These are phyloP conservation scores for Enteromius mattozi DNA, from an alignment of 2,797 vertebrate genomes.

Conservation along the genomic window DNA sequence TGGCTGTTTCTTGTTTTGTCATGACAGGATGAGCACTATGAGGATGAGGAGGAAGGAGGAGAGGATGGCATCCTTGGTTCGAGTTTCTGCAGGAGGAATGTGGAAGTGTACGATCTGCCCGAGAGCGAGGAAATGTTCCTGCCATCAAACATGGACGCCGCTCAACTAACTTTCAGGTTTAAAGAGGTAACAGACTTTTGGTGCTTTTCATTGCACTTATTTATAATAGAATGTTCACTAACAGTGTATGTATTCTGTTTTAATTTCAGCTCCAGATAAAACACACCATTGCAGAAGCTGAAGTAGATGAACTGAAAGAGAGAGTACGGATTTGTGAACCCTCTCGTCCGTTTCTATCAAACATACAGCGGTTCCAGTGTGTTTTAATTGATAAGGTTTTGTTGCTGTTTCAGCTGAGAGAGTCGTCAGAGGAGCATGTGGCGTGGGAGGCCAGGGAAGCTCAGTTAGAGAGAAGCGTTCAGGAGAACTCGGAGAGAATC, in stretches of 20 bases:
- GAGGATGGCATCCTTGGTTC: slow-evolving; percentile 84
- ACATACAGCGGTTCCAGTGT: neutral
- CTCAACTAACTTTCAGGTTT: slow-evolving; percentile 87
- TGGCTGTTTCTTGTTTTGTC: neutral
- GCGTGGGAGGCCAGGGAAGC: slow-evolving; percentile 82
- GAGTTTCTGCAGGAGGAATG: slow-evolving; percentile 80
- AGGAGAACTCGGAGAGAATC: slow-evolving; percentile 85
- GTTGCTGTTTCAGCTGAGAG: slow-evolving; percentile 75
- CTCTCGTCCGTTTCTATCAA: neutral
- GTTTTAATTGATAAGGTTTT: neutral
- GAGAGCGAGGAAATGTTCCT: slow-evolving; percentile 85
- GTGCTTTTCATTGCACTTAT: neutral
- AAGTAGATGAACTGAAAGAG: slow-evolving; percentile 86
- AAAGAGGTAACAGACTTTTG: slow-evolving; percentile 82
- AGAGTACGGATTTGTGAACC: slow-evolving; percentile 72
- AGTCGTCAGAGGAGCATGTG: slow-evolving; percentile 78
- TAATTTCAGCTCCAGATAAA: slow-evolving; percentile 84
- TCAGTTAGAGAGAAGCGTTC: slow-evolving; percentile 83
- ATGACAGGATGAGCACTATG: slow-evolving; percentile 87
- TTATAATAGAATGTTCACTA: neutral
- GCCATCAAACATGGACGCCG: slow-evolving; percentile 85
- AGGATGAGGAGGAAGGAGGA: slow-evolving; percentile 77
- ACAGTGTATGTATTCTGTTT: slow-evolving; percentile 34
- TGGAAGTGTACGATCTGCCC: slow-evolving; percentile 87
- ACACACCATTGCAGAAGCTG: slow-evolving; percentile 81